Evolutionary conservation across 2,113 vertebrate species (phyloP).

Genomic region (Ameiurus melas): DNA sequence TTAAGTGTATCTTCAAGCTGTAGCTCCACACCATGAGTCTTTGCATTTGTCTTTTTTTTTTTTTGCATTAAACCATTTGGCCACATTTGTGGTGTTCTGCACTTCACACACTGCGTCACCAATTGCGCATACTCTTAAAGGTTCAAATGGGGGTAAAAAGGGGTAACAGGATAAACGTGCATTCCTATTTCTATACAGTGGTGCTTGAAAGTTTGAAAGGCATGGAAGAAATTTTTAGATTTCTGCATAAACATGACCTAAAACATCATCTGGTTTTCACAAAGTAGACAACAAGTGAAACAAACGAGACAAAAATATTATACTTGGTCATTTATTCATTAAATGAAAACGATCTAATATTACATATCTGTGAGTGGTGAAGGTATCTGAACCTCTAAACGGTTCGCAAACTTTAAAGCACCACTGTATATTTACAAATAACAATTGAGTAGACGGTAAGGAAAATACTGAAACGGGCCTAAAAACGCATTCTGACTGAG

Average conservation of each 20-base stretch:
- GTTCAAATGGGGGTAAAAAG: neutral
- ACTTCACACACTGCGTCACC: neutral
- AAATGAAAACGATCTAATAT: no score
- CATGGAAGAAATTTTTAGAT: no score
- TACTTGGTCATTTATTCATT: no score
- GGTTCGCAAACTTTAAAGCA: no score
- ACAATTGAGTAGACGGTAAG: neutral
- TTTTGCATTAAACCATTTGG: no score
- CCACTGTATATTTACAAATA: neutral
- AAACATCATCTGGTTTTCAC: no score
- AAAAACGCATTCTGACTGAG: neutral
- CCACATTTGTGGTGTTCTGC: neutral
- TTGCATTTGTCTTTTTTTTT: neutral
- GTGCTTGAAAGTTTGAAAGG: no score
- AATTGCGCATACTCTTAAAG: neutral
- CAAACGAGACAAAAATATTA: no score
- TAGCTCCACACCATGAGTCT: neutral
- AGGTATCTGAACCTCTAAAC: no score
- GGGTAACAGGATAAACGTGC: neutral
- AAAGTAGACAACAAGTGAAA: no score
- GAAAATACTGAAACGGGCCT: neutral
- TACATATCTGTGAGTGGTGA: no score
- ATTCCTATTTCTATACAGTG: neutral
- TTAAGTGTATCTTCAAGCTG: neutral
- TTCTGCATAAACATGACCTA: no score